Base-by-base conservation (phyloP, 2,113 vertebrate genomes). In the Blennius ocellaris region DNA sequence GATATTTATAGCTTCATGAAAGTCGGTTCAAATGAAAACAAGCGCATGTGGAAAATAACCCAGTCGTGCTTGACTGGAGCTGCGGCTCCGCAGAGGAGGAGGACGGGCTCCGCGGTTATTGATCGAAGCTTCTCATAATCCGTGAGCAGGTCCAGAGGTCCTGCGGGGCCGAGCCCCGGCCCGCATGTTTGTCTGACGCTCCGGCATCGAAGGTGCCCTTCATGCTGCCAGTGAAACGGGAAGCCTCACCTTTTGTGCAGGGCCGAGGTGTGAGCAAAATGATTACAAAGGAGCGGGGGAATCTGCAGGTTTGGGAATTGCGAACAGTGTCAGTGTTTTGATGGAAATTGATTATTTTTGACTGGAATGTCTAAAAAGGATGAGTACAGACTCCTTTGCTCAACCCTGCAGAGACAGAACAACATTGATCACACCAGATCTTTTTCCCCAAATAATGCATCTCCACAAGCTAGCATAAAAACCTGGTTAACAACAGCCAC, bases 91-190 rank as follows among this genome's bases (percentile, higher is more conserved):
- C 2, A 1, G 73, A 59, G 63, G 63, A 56, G 51, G n/a, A n/a
- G 45, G 45, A 78, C 12, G 62, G 65, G 54, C 55, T 72, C 41
- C 3, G 4, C 30, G 39, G 75, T 58, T 87, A 91, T 90, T 82
- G 92, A 91, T 86, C 73, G 72, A 87, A 83, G 78, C 55, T 51
- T 75, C 88, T 89, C 55, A 75, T 90, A 86, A 91, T 90, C 74
- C 73, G 60, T 76, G 72, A 85, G 80, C 60, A 15, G 53, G 57
- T 81, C 73, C 73, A 76, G 58, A 69, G 74, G 69, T 67, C 55
- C 78, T 65, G 56, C 79, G 72, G 75, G 77, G 81, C 70, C 64
- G 38, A 83, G 30, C 49, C 7, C 0, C 8, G 77, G 10, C 1
- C 54, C 55, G 37, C 56, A 65, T 52, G 63, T 2, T 10, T 0